Percentiles rank a stretch among this genome's conserved stretches.
phyloP scores from a whole-genome alignment of 2,888 invertebrate genomes.

The Torymus texanus region DNA sequence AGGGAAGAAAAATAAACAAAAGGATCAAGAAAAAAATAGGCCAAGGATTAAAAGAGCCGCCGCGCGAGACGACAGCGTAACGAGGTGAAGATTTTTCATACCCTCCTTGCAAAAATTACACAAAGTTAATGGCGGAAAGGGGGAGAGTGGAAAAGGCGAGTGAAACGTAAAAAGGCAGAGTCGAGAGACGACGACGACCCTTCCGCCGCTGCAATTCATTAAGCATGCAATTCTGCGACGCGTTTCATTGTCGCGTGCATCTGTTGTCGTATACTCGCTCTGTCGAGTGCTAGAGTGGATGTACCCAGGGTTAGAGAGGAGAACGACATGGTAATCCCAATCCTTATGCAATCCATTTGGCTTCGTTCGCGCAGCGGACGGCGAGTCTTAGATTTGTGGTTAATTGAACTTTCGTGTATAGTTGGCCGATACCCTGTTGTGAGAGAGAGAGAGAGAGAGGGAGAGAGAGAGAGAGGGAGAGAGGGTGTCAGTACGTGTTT shows the following conservation, averaged over 20 bases:
- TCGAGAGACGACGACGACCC: no score
- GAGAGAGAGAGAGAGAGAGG: no score
- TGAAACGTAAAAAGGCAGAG: no score
- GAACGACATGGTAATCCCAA: slow-evolving; percentile 23
- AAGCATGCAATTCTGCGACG: slow-evolving; percentile 36
- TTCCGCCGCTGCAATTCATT: slow-evolving; percentile 36
- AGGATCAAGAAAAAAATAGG: not conserved
- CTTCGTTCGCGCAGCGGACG: slow-evolving; percentile 5
- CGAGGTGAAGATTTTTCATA: not conserved
- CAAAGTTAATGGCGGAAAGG: slow-evolving; percentile 32
- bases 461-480: no score
- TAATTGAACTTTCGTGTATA: slow-evolving; percentile 4
- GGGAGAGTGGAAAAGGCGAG: not conserved
- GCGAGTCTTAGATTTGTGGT: slow-evolving; percentile 19
- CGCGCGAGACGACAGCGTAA: slow-evolving; percentile 15
- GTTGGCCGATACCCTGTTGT: no score
- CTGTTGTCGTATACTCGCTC: not conserved
- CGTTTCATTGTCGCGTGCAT: slow-evolving; percentile 28
- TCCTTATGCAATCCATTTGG: slow-evolving; percentile 37
- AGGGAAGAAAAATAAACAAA: not conserved
- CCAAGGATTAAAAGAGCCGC: slow-evolving; percentile 1
- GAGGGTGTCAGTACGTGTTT: no score
- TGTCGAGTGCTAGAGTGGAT: slow-evolving; percentile 23
- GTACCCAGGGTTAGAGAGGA: slow-evolving; percentile 7
- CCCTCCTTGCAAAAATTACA: not conserved